Evolutionary conservation across 2,888 invertebrate genomes (phyloP), one percentile per base, ranked within the genome.

Genomic region (Drosophila multiciliata): DNA sequence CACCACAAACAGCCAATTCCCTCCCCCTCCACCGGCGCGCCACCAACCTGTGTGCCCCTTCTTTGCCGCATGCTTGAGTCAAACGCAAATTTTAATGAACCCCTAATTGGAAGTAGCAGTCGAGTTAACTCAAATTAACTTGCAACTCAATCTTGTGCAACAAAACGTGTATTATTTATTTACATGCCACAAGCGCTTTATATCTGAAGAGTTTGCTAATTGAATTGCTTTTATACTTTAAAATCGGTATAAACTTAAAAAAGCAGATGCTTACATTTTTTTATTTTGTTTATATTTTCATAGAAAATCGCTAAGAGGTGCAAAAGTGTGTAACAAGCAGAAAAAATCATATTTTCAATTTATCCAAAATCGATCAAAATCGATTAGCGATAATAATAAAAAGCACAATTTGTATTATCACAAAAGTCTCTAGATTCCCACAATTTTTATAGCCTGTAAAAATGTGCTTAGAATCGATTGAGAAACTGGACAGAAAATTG

Each of bases 61-160:
- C 23, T 12, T 35, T 8, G 1, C 15, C 0, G 15, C 48, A 52
- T 36, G 26, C 57, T 57, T 42, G 26, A 62, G 58, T 42, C 42
- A 42, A 62, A 23, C 26, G 15, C 17, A 52, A 26, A 20, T 26
- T 54, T 26, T 58, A 58, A 58, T 52, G 29, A 50, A 59, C 15
- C 0, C n/a, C 50, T 65, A 77, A 74, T 72, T 74, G 73, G 11
- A 20, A 48, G 17, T 58, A 20, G 33, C 23, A 32, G 33, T 26
- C 36, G 35, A 52, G 23, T 32, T 8, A 48, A 36, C 20, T n/a
- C n/a, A n/a, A 52, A 35, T 52, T 52, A 66, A 66, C 4, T 66
- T 33, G 15, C 12, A 32, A 23, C 17, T 20, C 42, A 57, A 23
- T 42, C 20, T 0, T 20, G 32, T 29, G 40, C 15, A 40, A 33